A percentile compares a stretch with the other conserved stretches of the same genome.
phyloP scores from a whole-genome alignment of 2,888 invertebrate genomes.

The Sericinus montela region DNA sequence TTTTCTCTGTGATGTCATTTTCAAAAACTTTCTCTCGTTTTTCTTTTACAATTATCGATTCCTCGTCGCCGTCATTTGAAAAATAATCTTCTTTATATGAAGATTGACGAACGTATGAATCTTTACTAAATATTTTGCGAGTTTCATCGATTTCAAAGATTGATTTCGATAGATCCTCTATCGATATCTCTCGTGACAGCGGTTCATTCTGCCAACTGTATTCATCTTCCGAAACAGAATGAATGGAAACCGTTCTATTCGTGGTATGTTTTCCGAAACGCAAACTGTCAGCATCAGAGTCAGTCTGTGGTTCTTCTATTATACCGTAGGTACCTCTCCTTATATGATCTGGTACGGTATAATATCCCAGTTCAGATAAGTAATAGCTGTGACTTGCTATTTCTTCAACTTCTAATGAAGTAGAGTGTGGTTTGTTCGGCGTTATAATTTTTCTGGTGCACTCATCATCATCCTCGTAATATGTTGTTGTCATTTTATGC shows the following conservation, averaged over 20 bases:
- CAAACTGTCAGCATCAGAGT: conserved; percentile 71
- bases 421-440: conserved; percentile 71
- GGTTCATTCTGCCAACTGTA: conserved; percentile 75
- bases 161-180: conserved; percentile 77
- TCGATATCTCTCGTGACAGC: conserved; percentile 78
- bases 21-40: conserved; percentile 67
- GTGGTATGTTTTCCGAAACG: conserved; percentile 45
- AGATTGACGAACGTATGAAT: conserved; percentile 65
- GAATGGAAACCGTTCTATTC: conserved; percentile 82
- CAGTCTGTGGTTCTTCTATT: conserved; percentile 73
- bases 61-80: conserved; percentile 63
- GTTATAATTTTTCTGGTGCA: conserved; percentile 54
- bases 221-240: conserved; percentile 83
- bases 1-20: conserved; percentile 70
- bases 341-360: conserved; percentile 62
- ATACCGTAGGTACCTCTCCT: conserved; percentile 68
- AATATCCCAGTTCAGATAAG: conserved; percentile 73
- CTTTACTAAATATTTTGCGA: conserved; percentile 72
- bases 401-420: conserved; percentile 79
- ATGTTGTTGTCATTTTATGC: conserved; percentile 82
- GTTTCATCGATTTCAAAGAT: conserved; percentile 73
- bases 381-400: conserved; percentile 80
- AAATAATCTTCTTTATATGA: conserved; percentile 72
- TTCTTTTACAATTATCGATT: conserved; percentile 57
- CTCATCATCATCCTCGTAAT: conserved; percentile 77